These are phyloP conservation scores for Drosophila sturtevanti DNA, from an alignment of 1,140 invertebrate genomes.

Conservation along the genomic window DNA sequence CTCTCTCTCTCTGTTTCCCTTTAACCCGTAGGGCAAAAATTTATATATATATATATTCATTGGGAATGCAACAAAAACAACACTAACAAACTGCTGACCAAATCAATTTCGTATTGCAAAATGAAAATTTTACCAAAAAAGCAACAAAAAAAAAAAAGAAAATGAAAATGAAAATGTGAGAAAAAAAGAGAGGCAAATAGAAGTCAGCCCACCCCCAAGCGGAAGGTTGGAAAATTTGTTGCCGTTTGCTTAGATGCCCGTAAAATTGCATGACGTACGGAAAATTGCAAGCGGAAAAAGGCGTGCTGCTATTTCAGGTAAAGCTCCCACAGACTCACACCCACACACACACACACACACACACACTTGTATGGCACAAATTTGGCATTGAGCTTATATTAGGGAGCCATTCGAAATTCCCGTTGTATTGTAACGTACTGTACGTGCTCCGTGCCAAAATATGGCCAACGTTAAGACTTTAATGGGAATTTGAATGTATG, in stretches of 20 bases:
- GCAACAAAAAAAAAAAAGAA: background rate
- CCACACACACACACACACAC: background rate
- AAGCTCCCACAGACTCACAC: background rate
- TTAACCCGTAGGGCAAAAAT: constrained; percentile 5
- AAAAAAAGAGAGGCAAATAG: background rate
- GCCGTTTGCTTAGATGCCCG: constrained; percentile 15
- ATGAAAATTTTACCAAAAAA: constrained; percentile 12
- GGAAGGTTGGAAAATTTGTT: constrained; percentile 11
- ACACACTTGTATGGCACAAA: background rate
- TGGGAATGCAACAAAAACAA: constrained; percentile 15
- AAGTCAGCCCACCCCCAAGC: background rate
- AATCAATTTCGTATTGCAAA: constrained; percentile 20
- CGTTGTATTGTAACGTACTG: background rate
- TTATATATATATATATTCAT: constrained; percentile 9
- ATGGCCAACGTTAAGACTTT: constrained; percentile 5
- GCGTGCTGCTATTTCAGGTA: constrained; percentile 9
- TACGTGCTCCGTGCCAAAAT: constrained; percentile 6
- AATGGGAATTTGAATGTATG: constrained; percentile 2
- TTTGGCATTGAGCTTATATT: constrained; percentile 14
- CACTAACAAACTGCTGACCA: constrained; percentile 16
- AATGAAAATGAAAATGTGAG: background rate
- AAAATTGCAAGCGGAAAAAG: constrained; percentile 14
- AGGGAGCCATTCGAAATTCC: constrained; percentile 10
- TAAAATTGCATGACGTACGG: constrained; percentile 17
- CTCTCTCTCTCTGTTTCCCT: background rate